Evolutionary conservation across 2,797 vertebrate species (phyloP).

Genomic region (Diglossa cyanea): DNA sequence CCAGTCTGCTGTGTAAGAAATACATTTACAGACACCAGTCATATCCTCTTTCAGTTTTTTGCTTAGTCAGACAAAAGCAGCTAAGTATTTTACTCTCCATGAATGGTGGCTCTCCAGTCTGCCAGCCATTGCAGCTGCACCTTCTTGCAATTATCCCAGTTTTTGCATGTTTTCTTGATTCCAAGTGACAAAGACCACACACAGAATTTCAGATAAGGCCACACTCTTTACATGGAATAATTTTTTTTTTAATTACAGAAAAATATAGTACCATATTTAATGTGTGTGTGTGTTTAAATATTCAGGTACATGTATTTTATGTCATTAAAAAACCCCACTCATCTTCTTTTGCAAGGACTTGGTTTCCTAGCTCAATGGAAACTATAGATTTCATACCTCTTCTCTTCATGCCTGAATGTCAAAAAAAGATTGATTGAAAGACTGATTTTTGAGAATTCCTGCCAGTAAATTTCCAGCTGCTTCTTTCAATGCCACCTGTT

Average conservation of each 20-base stretch:
- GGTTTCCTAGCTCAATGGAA: background rate
- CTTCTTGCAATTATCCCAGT: background rate
- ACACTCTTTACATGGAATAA: background rate
- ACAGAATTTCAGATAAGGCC: background rate
- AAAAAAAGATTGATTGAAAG: background rate
- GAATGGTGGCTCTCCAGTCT: background rate
- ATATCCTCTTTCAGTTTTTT: background rate
- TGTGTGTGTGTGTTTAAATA: background rate
- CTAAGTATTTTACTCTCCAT: background rate
- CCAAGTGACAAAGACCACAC: background rate
- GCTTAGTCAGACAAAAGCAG: background rate
- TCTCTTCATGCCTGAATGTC: background rate
- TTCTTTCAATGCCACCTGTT: slow-evolving; percentile 13
- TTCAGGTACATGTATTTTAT: background rate
- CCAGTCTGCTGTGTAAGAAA: background rate
- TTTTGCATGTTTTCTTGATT: background rate
- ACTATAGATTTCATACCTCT: background rate
- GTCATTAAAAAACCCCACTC: background rate
- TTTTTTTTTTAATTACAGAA: background rate
- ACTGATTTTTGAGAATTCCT: background rate
- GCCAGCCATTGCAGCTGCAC: background rate
- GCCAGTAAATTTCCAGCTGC: background rate
- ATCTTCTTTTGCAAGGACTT: background rate
- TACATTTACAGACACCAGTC: background rate
- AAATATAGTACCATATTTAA: background rate